Conservation (phyloP, 2,113 vertebrate genomes). For the Aviceda subcristata region DNA sequence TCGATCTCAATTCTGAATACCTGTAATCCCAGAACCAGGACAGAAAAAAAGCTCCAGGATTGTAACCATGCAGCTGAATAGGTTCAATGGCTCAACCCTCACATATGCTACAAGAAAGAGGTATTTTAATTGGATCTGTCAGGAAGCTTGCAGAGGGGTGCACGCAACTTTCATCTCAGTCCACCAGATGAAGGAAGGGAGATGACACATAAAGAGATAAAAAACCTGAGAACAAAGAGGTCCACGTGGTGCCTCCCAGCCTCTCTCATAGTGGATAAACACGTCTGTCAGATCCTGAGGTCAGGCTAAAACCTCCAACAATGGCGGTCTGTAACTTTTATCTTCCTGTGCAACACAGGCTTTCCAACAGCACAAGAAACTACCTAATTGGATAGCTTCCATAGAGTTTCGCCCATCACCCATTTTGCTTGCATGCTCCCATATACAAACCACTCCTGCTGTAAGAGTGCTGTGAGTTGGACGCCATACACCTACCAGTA, state of each 20-base stretch:
- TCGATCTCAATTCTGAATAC: background rate
- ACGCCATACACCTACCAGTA: accelerated
- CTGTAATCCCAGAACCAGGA: background rate
- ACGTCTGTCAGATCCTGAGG: background rate
- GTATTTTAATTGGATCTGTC: background rate
- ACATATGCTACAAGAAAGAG: background rate
- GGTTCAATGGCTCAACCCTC: background rate
- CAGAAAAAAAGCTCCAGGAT: background rate
- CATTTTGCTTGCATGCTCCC: accelerated
- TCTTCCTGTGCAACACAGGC: background rate
- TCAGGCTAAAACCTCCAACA: background rate
- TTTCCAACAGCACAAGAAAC: background rate
- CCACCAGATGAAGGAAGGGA: background rate
- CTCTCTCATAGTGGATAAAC: background rate
- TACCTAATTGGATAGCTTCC: background rate
- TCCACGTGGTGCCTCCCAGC: background rate
- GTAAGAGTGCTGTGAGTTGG: background rate
- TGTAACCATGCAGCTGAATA: background rate
- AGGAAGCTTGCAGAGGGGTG: background rate
- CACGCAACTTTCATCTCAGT: background rate
- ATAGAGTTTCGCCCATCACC: background rate
- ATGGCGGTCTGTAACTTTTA: background rate
- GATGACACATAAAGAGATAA: background rate
- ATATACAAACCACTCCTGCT: background rate
- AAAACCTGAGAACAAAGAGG: slow-evolving; percentile 21